Conservation (phyloP, 1,140 invertebrate species). For the Megathymus violae region DNA sequence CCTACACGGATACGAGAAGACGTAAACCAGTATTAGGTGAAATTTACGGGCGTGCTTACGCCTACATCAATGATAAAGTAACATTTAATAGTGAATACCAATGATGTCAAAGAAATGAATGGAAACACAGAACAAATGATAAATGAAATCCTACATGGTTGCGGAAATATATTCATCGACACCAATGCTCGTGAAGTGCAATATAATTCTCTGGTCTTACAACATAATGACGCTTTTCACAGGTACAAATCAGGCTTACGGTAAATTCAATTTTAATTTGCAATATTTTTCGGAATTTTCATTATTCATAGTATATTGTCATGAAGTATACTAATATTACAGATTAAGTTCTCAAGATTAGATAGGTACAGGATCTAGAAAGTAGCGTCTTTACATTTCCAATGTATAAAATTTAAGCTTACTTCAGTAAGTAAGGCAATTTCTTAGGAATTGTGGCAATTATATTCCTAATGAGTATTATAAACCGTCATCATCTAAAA, state of each 20-base stretch:
- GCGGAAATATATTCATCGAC: slow-evolving; percentile 45
- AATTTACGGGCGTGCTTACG: slow-evolving; percentile 53
- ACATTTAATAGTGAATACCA: slow-evolving; percentile 60
- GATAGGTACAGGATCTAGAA: neutral
- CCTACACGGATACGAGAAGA: slow-evolving; percentile 55
- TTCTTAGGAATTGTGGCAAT: neutral
- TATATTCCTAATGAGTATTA: slow-evolving; percentile 1
- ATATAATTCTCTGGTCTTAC: neutral
- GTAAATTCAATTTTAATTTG: neutral
- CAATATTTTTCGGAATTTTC: neutral
- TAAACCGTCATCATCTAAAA: slow-evolving; percentile 2
- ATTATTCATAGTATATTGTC: too few relatives aligned
- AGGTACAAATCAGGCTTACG: neutral
- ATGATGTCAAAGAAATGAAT: slow-evolving; percentile 62
- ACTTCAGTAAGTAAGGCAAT: neutral
- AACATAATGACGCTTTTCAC: neutral
- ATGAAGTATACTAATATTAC: too few relatives aligned
- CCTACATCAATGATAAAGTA: slow-evolving; percentile 52
- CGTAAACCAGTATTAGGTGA: slow-evolving; percentile 61
- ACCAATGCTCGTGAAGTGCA: neutral
- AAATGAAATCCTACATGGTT: slow-evolving; percentile 46
- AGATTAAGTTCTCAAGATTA: too few relatives aligned
- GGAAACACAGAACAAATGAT: slow-evolving; percentile 42
- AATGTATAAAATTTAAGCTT: neutral
- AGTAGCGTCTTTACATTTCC: neutral